A percentile compares a stretch with the other conserved stretches of the same genome.
These are phyloP conservation scores for Callorhinus ursinus DNA, from an alignment of 2,113 vertebrate species.

Conservation along the genomic window DNA sequence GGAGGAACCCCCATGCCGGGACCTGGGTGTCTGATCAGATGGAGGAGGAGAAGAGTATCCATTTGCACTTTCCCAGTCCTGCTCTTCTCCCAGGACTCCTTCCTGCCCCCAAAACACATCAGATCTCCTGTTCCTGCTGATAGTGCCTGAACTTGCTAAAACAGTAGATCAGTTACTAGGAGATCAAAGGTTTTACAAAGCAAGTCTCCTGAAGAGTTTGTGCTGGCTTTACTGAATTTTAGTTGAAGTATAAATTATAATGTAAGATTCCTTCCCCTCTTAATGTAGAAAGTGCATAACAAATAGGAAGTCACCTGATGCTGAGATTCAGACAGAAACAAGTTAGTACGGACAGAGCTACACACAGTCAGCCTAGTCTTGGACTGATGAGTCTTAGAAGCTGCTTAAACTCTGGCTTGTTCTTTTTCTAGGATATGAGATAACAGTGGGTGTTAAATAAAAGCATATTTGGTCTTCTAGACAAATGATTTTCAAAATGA, in stretches of 20 bases:
- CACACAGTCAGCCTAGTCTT: background rate
- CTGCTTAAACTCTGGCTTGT: background rate
- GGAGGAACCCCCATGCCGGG: too few relatives aligned
- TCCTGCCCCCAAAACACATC: background rate
- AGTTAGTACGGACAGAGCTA: background rate
- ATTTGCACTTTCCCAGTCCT: rapidly evolving
- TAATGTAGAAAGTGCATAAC: background rate
- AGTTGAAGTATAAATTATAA: background rate
- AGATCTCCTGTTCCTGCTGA: background rate
- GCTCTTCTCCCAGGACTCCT: background rate
- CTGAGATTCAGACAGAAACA: background rate
- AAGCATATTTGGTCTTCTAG: background rate
- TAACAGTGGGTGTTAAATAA: background rate
- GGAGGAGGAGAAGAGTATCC: background rate
- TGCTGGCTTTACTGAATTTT: background rate
- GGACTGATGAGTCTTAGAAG: background rate
- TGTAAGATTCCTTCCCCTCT: background rate
- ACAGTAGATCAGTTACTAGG: background rate
- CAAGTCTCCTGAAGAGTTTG: background rate
- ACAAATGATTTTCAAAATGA: background rate
- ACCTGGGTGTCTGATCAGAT: background rate
- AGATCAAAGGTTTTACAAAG: background rate
- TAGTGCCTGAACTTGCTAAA: background rate
- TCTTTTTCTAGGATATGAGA: background rate
- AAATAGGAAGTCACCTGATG: background rate